Evolutionary conservation across 2,888 invertebrate genomes (phyloP).

Genomic region (Monopis laevigella): DNA sequence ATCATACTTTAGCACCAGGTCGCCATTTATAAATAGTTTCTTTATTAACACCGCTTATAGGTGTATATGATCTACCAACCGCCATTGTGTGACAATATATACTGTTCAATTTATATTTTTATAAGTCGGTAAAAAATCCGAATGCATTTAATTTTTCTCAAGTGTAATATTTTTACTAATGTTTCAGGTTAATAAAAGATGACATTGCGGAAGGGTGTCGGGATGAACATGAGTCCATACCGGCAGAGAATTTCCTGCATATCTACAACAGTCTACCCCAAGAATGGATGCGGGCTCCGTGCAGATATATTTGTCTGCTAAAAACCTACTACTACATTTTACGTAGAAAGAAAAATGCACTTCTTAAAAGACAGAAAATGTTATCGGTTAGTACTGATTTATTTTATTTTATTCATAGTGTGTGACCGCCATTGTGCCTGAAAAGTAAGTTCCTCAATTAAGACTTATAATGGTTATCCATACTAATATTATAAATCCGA

Average conservation of each 20-base stretch:
- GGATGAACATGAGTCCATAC: constrained; percentile 36
- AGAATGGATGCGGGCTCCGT: constrained; percentile 50
- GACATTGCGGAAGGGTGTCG: constrained; percentile 33
- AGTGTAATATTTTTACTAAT: no score
- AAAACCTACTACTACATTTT: constrained; percentile 65
- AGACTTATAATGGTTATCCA: neutral
- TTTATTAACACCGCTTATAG: no score
- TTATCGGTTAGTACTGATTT: constrained; percentile 67
- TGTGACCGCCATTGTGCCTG: no score
- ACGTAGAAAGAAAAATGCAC: constrained; percentile 67
- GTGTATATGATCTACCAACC: no score
- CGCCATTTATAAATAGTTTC: no score
- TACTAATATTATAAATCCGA: neutral
- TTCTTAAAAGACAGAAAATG: constrained; percentile 70
- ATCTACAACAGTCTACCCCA: constrained; percentile 40
- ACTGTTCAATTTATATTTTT: no score
- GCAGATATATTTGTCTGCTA: constrained; percentile 64
- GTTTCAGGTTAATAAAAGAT: constrained; percentile 44
- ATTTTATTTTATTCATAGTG: neutral
- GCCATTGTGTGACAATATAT: no score
- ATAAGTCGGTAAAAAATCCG: no score
- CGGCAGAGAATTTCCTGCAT: constrained; percentile 39
- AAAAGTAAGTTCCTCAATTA: neutral
- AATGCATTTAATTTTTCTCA: no score
- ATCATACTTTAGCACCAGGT: no score